Conservation (phyloP, 2,797 vertebrate genomes). For the Cossypha caffra region DNA sequence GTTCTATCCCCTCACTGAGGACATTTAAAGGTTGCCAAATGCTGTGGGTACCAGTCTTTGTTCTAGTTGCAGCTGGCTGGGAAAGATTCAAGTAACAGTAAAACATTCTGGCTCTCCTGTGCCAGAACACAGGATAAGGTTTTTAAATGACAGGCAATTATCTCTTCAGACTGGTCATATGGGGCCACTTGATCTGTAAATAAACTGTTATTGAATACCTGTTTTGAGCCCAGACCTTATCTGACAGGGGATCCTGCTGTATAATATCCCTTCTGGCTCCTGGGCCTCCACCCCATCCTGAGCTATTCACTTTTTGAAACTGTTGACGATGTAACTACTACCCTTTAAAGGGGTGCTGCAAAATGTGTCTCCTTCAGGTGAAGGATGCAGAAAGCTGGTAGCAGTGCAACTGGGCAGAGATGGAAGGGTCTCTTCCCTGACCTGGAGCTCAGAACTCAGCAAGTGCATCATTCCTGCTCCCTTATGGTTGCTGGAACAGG, state of each 20-base stretch:
- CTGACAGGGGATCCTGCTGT: neutral
- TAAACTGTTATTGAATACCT: neutral
- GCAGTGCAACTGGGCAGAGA: neutral
- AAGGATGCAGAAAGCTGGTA: neutral
- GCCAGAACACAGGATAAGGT: neutral
- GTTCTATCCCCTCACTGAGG: neutral
- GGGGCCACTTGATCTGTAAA: neutral
- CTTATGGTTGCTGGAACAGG: neutral
- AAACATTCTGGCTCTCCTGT: neutral
- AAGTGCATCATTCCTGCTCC: neutral
- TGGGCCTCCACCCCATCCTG: neutral
- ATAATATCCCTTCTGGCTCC: neutral
- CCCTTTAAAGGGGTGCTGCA: neutral
- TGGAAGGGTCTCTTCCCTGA: neutral
- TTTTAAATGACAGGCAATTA: neutral
- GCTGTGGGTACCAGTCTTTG: neutral
- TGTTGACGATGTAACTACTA: neutral
- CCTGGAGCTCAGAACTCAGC: neutral
- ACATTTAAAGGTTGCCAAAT: neutral
- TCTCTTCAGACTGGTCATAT: neutral
- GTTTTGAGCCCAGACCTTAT: neutral
- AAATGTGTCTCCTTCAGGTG: neutral
- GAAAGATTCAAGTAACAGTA: neutral
- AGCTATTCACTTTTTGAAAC: neutral
- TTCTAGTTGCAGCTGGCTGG: neutral